These are phyloP conservation scores for Philopedon plagiatum DNA, from an alignment of 2,888 invertebrate species.

Conservation along the genomic window DNA sequence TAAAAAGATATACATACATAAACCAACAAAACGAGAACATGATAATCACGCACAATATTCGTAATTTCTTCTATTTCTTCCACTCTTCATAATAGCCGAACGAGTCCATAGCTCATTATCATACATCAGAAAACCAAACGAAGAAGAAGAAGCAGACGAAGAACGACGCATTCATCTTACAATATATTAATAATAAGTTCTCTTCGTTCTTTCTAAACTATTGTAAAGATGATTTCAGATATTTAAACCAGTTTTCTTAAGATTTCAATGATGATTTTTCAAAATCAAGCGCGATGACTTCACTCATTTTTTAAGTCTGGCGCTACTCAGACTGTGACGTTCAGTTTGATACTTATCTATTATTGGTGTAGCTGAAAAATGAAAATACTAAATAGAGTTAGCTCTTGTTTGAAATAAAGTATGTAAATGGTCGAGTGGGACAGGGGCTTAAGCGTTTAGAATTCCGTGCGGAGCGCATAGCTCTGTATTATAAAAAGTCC, in stretches of 20 bases:
- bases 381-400: neutral
- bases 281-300: constrained; percentile 69
- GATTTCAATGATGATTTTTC: constrained; percentile 67
- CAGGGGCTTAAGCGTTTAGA: too few species aligned
- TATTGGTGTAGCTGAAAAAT: constrained; percentile 10
- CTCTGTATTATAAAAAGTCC: too few species aligned
- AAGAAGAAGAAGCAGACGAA: neutral
- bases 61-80: constrained; percentile 2
- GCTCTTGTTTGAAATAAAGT: neutral
- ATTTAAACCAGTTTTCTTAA: constrained; percentile 50
- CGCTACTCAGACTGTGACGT: constrained; percentile 58
- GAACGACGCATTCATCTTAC: constrained; percentile 14
- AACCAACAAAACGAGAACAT: neutral
- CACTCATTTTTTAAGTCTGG: constrained; percentile 67
- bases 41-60: neutral
- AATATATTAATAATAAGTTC: constrained; percentile 45
- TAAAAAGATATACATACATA: neutral
- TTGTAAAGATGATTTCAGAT: constrained; percentile 52
- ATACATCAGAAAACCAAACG: constrained; percentile 19
- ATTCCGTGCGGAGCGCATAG: too few species aligned
- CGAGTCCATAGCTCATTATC: constrained; percentile 25
- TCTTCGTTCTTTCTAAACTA: constrained; percentile 46
- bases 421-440: too few species aligned
- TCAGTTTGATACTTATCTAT: constrained; percentile 45
- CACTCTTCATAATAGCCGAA: constrained; percentile 5